Conservation (phyloP, 2,888 invertebrate species). For the Dicyrtomina minuta region DNA sequence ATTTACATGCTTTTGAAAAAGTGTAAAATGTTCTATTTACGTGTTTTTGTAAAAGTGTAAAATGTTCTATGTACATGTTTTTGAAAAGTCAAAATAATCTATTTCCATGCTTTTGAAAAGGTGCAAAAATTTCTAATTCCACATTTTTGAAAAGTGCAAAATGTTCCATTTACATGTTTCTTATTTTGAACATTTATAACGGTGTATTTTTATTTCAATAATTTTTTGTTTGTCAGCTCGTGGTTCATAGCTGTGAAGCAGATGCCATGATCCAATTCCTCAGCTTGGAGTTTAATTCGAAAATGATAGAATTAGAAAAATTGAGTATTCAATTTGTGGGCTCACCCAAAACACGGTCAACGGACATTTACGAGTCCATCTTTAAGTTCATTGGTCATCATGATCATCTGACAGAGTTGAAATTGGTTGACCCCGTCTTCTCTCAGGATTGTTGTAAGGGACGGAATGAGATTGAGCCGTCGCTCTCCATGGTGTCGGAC, state of each 20-base stretch:
- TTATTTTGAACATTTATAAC: too few relatives aligned
- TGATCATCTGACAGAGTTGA: not conserved
- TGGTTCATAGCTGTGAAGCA: conserved; percentile 13
- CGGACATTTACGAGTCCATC: conserved; percentile 18
- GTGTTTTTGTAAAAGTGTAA: too few relatives aligned
- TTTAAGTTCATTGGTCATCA: conserved; percentile 24
- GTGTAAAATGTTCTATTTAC: too few relatives aligned
- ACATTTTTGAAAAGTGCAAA: too few relatives aligned
- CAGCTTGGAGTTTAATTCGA: not conserved
- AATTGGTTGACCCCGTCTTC: conserved; percentile 17
- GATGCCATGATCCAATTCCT: conserved; percentile 13
- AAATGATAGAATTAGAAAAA: conserved; percentile 9
- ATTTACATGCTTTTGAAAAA: too few relatives aligned
- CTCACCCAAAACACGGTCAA: not conserved
- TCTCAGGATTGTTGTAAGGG: not conserved
- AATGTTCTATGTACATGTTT: too few relatives aligned
- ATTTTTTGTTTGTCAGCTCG: conserved; percentile 2
- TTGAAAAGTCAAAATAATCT: too few relatives aligned
- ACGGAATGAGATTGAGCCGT: conserved; percentile 5
- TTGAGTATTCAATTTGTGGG: conserved; percentile 17
- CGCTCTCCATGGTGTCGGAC: too few relatives aligned
- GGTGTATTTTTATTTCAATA: not conserved
- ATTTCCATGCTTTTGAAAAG: too few relatives aligned
- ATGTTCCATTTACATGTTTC: too few relatives aligned
- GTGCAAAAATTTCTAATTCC: too few relatives aligned